Percentiles rank a stretch among this genome's conserved stretches.
These are phyloP conservation scores for Danio aesculapii DNA, from an alignment of 2,797 vertebrate genomes.

Conservation along the genomic window DNA sequence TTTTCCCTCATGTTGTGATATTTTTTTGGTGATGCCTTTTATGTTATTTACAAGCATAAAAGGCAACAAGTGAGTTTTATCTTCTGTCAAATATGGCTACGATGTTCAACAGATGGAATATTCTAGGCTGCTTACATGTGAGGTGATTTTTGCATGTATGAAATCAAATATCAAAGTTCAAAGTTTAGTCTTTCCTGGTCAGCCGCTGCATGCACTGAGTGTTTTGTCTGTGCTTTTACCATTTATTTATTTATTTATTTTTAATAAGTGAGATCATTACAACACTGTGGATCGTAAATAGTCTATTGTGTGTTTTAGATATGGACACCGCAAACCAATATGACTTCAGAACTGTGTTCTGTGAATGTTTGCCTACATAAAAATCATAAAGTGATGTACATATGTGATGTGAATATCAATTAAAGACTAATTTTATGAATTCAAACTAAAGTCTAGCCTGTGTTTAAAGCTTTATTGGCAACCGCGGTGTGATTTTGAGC, in stretches of 20 bases:
- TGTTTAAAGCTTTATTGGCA: conserved; percentile 10
- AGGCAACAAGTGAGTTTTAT: not conserved
- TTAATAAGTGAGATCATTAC: conserved; percentile 7
- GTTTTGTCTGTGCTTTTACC: conserved; percentile 32
- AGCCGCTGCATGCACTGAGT: conserved; percentile 52
- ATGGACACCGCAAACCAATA: conserved; percentile 21
- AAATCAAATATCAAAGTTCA: conserved; percentile 21
- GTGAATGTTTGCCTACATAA: conserved; percentile 28
- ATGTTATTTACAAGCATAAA: conserved; percentile 13
- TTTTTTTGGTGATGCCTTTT: conserved; percentile 9
- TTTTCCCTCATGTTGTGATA: not conserved
- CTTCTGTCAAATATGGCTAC: conserved; percentile 18
- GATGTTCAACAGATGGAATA: conserved; percentile 7
- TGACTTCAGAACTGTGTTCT: conserved; percentile 50
- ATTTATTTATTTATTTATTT: conserved; percentile 2
- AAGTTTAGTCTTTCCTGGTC: conserved; percentile 23
- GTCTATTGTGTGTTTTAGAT: conserved; percentile 30
- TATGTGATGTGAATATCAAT: conserved; percentile 50
- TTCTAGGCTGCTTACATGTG: conserved; percentile 27
- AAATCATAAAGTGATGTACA: conserved; percentile 48
- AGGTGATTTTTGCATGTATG: conserved; percentile 44
- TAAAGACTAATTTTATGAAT: conserved; percentile 56
- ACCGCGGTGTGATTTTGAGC: not conserved
- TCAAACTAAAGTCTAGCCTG: conserved; percentile 16
- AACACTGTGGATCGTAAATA: conserved; percentile 42